Evolutionary conservation across 2,888 invertebrate genomes (phyloP).

Genomic region (Blastobasis adustella): DNA sequence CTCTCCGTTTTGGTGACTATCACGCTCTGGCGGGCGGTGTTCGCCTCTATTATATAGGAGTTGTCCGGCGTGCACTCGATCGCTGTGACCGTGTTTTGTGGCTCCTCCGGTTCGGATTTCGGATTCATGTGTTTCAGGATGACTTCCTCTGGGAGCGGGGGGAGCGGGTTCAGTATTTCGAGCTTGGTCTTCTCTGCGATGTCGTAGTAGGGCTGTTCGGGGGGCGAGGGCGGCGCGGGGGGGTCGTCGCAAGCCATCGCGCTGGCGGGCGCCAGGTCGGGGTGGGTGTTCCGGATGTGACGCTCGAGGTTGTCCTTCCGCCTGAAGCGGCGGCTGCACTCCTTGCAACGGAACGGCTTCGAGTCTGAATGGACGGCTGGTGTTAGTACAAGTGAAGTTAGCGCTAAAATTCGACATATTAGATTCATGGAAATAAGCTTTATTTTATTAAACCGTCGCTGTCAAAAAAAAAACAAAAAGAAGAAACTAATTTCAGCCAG

Average conservation of each 20-base stretch:
- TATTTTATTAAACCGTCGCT: too few species aligned
- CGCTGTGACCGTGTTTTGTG: background rate
- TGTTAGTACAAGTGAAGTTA: too few species aligned
- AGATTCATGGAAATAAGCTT: too few species aligned
- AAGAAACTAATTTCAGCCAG: too few species aligned
- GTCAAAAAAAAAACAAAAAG: too few species aligned
- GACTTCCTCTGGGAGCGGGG: slow-evolving; percentile 48
- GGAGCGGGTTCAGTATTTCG: slow-evolving; percentile 49
- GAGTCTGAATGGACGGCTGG: slow-evolving; percentile 56
- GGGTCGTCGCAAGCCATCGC: slow-evolving; percentile 50
- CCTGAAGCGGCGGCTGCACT: slow-evolving; percentile 81
- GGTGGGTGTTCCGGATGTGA: slow-evolving; percentile 85
- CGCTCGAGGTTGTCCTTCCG: slow-evolving; percentile 86
- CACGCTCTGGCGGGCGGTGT: slow-evolving; percentile 62
- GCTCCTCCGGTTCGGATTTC: background rate
- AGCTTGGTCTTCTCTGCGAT: slow-evolving; percentile 42
- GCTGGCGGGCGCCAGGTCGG: slow-evolving; percentile 51
- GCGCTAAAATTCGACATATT: too few species aligned
- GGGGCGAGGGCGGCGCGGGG: slow-evolving; percentile 21
- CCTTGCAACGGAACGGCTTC: slow-evolving; percentile 81
- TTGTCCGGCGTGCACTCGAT: slow-evolving; percentile 25
- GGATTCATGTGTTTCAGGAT: slow-evolving; percentile 45
- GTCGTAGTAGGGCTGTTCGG: slow-evolving; percentile 50
- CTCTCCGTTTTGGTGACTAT: slow-evolving; percentile 50
- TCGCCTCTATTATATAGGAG: slow-evolving; percentile 60